Percentiles rank a stretch among this genome's conserved stretches.
Evolutionary conservation across 2,797 vertebrate genomes (phyloP).

Genomic region (Stomatorhinus walkeri): DNA sequence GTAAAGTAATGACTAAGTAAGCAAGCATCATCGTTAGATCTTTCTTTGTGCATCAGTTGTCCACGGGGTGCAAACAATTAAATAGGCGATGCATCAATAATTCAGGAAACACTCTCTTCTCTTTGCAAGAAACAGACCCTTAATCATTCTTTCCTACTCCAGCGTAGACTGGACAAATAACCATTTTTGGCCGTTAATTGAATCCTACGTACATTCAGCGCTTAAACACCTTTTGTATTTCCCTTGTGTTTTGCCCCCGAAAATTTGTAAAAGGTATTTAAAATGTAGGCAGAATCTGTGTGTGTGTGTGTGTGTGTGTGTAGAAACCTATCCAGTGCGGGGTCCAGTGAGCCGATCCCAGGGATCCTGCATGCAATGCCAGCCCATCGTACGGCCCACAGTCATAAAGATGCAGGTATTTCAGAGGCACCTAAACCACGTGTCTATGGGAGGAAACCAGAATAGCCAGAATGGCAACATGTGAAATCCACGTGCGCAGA

Average conservation of each 20-base stretch:
- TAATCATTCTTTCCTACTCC: background rate
- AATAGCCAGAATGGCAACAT: background rate
- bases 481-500: background rate
- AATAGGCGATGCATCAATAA: constrained; percentile 4
- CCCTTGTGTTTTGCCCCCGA: background rate
- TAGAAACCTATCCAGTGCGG: background rate
- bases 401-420: background rate
- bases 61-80: background rate
- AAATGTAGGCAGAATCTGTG: background rate
- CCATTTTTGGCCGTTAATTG: background rate
- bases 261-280: background rate
- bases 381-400: background rate
- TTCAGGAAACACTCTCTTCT: background rate
- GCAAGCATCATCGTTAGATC: background rate
- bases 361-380: background rate
- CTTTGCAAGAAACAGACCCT: constrained; percentile 26
- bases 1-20: background rate
- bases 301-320: background rate
- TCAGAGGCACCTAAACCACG: background rate
- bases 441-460: background rate
- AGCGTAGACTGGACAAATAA: background rate
- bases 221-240: background rate
- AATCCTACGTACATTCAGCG: background rate
- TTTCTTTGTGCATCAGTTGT: background rate
- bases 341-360: background rate